phyloP scores from a whole-genome alignment of 2,797 vertebrate genomes.

The Dromococcyx pavoninus region DNA sequence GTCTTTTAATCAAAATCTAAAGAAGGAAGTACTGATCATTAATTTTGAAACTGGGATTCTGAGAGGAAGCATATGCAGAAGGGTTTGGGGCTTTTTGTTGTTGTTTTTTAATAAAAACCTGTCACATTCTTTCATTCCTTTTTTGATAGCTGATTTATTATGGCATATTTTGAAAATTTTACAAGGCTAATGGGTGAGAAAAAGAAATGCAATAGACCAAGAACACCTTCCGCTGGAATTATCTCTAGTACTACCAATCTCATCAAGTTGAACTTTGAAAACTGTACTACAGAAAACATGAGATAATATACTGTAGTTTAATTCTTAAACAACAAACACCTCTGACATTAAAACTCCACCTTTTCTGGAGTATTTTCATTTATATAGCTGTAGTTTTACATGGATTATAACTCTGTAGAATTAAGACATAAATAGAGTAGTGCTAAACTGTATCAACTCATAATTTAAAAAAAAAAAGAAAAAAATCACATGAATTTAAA shows the following conservation, averaged over 20 bases:
- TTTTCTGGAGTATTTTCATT: not conserved
- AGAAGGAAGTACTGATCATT: not conserved
- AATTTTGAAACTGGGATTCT: not conserved
- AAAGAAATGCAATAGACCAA: not conserved
- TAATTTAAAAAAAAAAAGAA: not conserved
- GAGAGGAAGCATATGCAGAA: not conserved
- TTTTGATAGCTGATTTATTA: not conserved
- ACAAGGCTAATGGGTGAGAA: not conserved
- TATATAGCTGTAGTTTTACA: not conserved
- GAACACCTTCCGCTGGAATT: not conserved
- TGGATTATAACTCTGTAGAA: not conserved
- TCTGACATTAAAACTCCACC: not conserved
- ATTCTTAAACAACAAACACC: not conserved
- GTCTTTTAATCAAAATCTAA: not conserved
- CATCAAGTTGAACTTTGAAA: not conserved
- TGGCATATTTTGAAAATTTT: not conserved
- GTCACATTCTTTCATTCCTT: not conserved
- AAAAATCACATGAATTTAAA: accelerated
- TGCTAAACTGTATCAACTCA: not conserved
- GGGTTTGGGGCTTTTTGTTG: not conserved
- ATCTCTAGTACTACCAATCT: not conserved
- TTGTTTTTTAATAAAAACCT: not conserved
- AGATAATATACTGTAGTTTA: not conserved
- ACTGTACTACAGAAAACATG: not conserved
- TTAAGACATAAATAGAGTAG: not conserved